Conservation (phyloP, 2,113 vertebrate genomes). For the Acrocephalus arundinaceus region DNA sequence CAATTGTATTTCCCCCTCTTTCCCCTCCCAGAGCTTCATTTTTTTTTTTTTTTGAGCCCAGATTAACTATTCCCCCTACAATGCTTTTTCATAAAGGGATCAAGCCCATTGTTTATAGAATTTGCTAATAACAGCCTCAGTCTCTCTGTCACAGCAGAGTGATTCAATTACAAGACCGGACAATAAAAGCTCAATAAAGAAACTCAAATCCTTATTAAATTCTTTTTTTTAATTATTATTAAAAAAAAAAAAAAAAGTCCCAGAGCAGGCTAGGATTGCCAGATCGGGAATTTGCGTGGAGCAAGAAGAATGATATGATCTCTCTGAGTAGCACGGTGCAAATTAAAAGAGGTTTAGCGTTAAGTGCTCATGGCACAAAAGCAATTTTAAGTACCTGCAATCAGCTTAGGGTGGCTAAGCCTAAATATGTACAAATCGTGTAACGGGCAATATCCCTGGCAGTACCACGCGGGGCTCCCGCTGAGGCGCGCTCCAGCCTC, state of each 20-base stretch:
- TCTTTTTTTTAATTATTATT: slow-evolving; percentile 48
- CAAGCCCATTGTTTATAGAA: slow-evolving; percentile 56
- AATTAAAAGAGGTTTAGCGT: slow-evolving; percentile 85
- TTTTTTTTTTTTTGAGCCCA: neutral
- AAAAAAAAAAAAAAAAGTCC: slow-evolving; percentile 20
- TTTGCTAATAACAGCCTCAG: slow-evolving; percentile 51
- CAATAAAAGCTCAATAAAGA: slow-evolving; percentile 65
- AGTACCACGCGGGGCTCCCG: slow-evolving; percentile 72
- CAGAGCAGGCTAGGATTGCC: slow-evolving; percentile 45
- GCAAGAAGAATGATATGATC: slow-evolving; percentile 74
- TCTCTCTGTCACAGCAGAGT: slow-evolving; percentile 49
- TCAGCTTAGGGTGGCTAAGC: slow-evolving; percentile 85
- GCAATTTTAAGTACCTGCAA: slow-evolving; percentile 87
- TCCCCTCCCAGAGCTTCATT: neutral
- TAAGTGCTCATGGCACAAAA: slow-evolving; percentile 83
- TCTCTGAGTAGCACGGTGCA: slow-evolving; percentile 81
- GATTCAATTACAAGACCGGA: slow-evolving; percentile 58
- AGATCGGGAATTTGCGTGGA: slow-evolving; percentile 72
- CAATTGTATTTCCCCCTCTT: slow-evolving; percentile 24
- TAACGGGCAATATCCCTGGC: slow-evolving; percentile 79
- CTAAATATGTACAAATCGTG: slow-evolving; percentile 85
- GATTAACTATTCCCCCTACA: slow-evolving; percentile 63
- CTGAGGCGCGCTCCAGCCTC: neutral
- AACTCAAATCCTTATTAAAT: slow-evolving; percentile 69
- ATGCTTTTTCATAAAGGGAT: slow-evolving; percentile 74